Conservation (phyloP, 1,140 invertebrate species). For the Macrocentrus cingulum region DNA sequence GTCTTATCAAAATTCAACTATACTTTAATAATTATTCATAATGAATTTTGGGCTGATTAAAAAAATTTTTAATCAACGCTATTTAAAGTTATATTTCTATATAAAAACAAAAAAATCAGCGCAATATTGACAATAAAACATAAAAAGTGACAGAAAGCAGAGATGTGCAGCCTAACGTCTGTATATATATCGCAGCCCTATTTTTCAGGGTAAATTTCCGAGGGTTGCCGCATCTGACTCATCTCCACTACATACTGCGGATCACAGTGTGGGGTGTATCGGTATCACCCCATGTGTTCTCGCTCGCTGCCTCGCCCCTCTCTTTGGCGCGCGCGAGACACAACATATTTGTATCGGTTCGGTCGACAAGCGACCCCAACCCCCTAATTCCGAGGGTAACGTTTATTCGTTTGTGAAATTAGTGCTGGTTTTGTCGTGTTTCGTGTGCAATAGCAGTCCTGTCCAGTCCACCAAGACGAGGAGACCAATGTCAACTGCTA, state of each 20-base stretch:
- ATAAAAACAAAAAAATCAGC: no score
- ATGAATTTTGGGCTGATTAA: no score
- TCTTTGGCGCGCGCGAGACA: constrained; percentile 28
- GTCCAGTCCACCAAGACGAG: background rate
- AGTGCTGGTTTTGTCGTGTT: constrained; percentile 58
- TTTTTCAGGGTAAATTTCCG: constrained; percentile 20
- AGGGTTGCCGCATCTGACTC: constrained; percentile 38
- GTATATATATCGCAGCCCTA: constrained; percentile 21
- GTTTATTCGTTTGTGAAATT: constrained; percentile 61
- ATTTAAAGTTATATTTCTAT: no score
- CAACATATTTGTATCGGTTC: constrained; percentile 46
- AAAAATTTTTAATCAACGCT: no score
- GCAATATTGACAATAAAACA: constrained; percentile 14
- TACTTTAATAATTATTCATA: no score
- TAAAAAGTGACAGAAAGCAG: constrained; percentile 1
- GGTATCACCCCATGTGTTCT: constrained; percentile 51
- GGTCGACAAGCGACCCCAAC: constrained; percentile 28
- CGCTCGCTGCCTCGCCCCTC: constrained; percentile 32
- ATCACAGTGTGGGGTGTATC: constrained; percentile 44
- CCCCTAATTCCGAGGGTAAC: constrained; percentile 33
- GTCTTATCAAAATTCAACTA: no score
- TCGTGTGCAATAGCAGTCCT: constrained; percentile 27
- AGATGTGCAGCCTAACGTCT: background rate
- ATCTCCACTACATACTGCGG: constrained; percentile 38
- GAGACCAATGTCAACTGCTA: background rate